phyloP scores from a whole-genome alignment of 37 sponge, comb jelly and placozoan genomes.

The Halisarca cf. caerulea region DNA sequence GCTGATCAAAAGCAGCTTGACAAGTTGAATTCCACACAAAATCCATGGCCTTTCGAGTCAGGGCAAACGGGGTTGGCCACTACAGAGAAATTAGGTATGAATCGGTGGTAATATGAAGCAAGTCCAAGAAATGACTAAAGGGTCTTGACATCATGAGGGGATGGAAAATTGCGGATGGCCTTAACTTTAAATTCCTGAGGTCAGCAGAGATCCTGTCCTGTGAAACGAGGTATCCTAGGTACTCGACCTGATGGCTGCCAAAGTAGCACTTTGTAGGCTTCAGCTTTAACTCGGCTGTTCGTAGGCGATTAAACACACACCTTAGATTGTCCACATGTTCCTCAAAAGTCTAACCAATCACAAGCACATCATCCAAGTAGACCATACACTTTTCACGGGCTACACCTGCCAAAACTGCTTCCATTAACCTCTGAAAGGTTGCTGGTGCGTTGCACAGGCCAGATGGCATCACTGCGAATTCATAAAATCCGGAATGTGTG shows the following conservation, averaged over 20 bases:
- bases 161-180: conserved; percentile 32
- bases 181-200: conserved; percentile 6
- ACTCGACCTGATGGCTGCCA: conserved; percentile 3
- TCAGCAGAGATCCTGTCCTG: conserved; percentile 26
- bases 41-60: conserved; percentile 25
- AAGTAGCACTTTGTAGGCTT: conserved; percentile 40
- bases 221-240: conserved; percentile 31
- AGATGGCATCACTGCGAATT: too few relatives aligned
- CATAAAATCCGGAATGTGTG: too few relatives aligned
- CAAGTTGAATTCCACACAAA: conserved; percentile 17
- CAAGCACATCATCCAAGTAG: conserved; percentile 35
- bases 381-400: too few relatives aligned
- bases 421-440: too few relatives aligned
- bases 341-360: conserved; percentile 10
- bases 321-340: conserved; percentile 26
- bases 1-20: conserved; percentile 22
- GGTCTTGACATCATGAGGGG: conserved; percentile 18
- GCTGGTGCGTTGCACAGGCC: too few relatives aligned
- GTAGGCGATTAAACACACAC: conserved; percentile 16
- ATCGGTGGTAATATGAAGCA: conserved; percentile 24
- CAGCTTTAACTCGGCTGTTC: conserved; percentile 5
- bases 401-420: too few relatives aligned
- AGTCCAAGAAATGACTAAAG: conserved; percentile 44
- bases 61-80: conserved; percentile 28
- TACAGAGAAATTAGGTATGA: conserved; percentile 27